Evolutionary conservation across 2,113 vertebrate genomes (phyloP).

Genomic region (Lucifuga dentata): DNA sequence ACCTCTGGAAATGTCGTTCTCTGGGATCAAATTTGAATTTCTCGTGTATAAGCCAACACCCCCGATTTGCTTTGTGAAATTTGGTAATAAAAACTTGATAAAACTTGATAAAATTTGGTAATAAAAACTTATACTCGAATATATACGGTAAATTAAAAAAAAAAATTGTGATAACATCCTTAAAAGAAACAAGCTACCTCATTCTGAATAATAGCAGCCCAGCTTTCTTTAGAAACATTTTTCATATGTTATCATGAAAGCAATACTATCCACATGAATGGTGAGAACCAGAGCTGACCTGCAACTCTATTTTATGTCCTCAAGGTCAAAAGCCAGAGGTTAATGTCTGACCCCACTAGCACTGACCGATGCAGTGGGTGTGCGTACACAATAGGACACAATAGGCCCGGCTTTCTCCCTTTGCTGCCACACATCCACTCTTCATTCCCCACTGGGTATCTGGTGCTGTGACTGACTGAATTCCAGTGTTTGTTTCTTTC

Average conservation of each 20-base stretch:
- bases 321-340: constrained; percentile 50
- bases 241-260: not conserved
- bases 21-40: too few species aligned
- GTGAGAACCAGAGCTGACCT: constrained; percentile 10
- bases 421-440: constrained; percentile 40
- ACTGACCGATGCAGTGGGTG: constrained; percentile 2
- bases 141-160: too few species aligned
- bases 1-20: too few species aligned
- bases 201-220: not conserved
- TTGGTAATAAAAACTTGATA: too few species aligned
- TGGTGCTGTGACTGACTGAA: constrained; percentile 17
- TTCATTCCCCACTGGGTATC: constrained; percentile 43
- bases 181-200: not conserved
- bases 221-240: not conserved
- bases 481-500: constrained; percentile 52
- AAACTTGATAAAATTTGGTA: too few species aligned
- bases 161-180: too few species aligned
- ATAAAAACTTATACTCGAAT: too few species aligned
- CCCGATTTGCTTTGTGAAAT: too few species aligned
- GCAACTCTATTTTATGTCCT: constrained; percentile 2
- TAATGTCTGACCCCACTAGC: constrained; percentile 18
- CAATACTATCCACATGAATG: not conserved
- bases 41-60: too few species aligned
- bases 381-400: constrained; percentile 38
- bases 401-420: constrained; percentile 14